Conservation (phyloP, 2,888 invertebrate genomes). For the Thysanoteuthis rhombus region DNA sequence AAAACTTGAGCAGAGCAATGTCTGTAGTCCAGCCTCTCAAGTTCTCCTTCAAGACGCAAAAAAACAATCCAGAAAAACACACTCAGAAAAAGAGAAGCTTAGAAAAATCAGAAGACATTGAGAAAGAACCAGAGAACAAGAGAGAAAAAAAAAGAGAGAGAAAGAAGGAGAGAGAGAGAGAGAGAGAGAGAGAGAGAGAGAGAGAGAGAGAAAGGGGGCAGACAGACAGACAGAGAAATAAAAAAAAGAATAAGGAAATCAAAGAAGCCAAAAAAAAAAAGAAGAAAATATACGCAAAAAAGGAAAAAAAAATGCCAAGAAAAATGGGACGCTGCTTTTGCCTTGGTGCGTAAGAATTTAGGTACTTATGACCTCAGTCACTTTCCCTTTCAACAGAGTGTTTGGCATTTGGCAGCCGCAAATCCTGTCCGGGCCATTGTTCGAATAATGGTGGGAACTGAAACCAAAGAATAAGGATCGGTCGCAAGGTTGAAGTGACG, state of each 20-base stretch:
- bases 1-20: too few species aligned
- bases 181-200: neutral
- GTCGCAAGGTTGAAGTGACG: neutral
- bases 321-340: neutral
- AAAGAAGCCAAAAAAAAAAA: neutral
- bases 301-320: neutral
- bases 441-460: conserved; percentile 12
- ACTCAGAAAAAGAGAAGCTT: neutral
- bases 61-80: too few species aligned
- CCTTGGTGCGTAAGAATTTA: neutral
- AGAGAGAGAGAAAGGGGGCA: too few species aligned
- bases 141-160: neutral
- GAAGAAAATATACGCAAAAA: neutral
- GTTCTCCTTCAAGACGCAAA: too few species aligned
- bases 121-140: neutral
- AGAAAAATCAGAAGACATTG: neutral
- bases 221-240: too few species aligned
- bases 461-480: neutral
- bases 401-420: neutral
- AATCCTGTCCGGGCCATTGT: neutral
- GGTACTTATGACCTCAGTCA: neutral
- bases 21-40: too few species aligned
- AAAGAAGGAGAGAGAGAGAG: neutral
- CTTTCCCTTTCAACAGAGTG: neutral
- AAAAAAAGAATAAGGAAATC: neutral